Evolutionary conservation across 2,113 vertebrate species (phyloP), one percentile per base, ranked within the genome.

Genomic region (Dicaeum eximium): DNA sequence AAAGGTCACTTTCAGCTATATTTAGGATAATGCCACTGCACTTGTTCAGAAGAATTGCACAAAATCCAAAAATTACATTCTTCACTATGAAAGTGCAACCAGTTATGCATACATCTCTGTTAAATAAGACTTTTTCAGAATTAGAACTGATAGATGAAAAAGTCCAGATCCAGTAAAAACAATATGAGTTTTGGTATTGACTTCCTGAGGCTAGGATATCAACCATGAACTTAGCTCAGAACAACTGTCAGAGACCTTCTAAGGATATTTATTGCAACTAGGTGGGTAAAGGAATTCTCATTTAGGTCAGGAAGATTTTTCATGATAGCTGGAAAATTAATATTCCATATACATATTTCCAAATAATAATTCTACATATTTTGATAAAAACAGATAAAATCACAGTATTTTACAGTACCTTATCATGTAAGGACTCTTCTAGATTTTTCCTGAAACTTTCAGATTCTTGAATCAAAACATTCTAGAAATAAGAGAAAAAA

Each of bases 371-470:
- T 38, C 47, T 30, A 9, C 3, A 28, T 77, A 33, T 77, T 88
- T 35, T 30, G n/a, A 70, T 69, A 91, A 80, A 80, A 80, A 2
- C 3, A 19, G 58, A 70, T 33, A 73, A 67, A 92, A 86, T 28
- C 2, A 15, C 20, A 61, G 13, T 56, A 40, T 86, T 94, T 80
- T 60, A 78, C 66, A 69, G 50, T 98, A 99, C 99, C 98, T 99
- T 99, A 96, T 99, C 99, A 86, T 99, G 99, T 94, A 99, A 98
- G 31, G 99, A 99, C 89, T 99, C 99, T 96, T 99, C 99, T n/a
- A 99, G 98, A 96, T 99, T 99, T 97, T 99, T 99, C 80, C 99
- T 98, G 97, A 99, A 99, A 92, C 97, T 98, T 85, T 99, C 99
- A 28, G 99, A 99, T 97, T 99, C 99, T 95, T 99, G 99, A 96